Evolutionary conservation across 2,113 vertebrate species (phyloP).

Genomic region (Origma solitaria): DNA sequence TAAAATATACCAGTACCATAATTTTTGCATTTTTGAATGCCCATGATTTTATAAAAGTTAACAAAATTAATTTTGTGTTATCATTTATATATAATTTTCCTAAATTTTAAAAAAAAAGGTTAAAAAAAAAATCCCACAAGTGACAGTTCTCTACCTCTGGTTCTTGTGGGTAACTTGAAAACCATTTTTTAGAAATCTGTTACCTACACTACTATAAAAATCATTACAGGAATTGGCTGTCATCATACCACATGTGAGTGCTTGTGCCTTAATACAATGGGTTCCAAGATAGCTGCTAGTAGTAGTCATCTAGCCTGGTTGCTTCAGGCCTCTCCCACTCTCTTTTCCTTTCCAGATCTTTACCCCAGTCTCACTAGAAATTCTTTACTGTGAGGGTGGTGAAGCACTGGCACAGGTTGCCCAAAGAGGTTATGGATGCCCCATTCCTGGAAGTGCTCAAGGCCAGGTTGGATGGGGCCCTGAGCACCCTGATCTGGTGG

Average conservation of each 20-base stretch:
- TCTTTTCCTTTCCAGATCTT: background rate
- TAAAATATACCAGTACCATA: background rate
- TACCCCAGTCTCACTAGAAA: background rate
- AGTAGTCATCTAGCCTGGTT: background rate
- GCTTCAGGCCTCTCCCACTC: background rate
- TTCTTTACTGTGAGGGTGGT: background rate
- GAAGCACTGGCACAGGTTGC: background rate
- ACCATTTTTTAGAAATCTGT: background rate
- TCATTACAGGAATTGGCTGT: background rate
- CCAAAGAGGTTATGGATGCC: background rate
- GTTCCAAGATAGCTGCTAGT: background rate
- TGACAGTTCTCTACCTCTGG: background rate
- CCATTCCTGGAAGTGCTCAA: background rate
- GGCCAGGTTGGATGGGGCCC: too few species aligned
- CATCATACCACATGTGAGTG: background rate
- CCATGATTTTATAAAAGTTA: background rate
- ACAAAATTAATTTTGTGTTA: background rate
- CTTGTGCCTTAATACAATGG: background rate
- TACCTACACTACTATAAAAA: background rate
- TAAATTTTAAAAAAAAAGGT: background rate
- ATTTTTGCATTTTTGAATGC: background rate
- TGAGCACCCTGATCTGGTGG: background rate
- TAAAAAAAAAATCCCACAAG: fast-evolving
- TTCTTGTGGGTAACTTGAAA: background rate
- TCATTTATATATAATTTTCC: background rate